Evolutionary conservation across 1,140 invertebrate species (phyloP), one percentile per base, ranked within the genome.

Genomic region (Drosophila pandora): DNA sequence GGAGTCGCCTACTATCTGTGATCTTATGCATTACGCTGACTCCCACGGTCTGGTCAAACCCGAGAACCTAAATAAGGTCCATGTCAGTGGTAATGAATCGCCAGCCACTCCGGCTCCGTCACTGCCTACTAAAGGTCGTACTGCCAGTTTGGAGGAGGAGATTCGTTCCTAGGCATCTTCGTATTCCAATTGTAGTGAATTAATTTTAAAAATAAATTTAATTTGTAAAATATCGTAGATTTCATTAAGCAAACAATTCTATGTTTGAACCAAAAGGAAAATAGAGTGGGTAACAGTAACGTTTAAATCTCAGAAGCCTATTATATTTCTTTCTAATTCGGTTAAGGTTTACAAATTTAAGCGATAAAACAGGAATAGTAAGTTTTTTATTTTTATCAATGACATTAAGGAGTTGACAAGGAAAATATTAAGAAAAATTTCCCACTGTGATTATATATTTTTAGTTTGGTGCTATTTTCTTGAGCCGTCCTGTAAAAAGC

Each of bases 1-100:
- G 0, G 98, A 99, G 92, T 98, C 97, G 3, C 94, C 96, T 1
- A 90, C 98, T 0, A 95, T 99, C 64, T 99, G 98, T 93, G 94
- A 96, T 82, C 95, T 98, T 56, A 91, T 98, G 41, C 94, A 95
- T 9, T 92, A 94, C 60, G 95, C 95, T 0, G 96, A 97, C 90
- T 94, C 96, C n/a, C 72, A 79, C 43, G 90, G 90, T 12, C 68
- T 91, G 9, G 84, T 91, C 0, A 78, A 79, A 22, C 28, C 64
- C 5, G 82, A 72, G 8, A 71, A 77, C 28, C 48, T 91, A 12
- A 50, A 76, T 17, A 73, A 82, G 23, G 30, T 60, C 5, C 17
- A 68, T 2, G 7, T 52, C 8, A 34, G 37, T 32, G 75, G 62
- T 12, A 61, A 61, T 12, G 76, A 83, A 3, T 47, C 43, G 17